Base-by-base conservation (phyloP, 2,797 vertebrate species). In the Pampus argenteus region DNA sequence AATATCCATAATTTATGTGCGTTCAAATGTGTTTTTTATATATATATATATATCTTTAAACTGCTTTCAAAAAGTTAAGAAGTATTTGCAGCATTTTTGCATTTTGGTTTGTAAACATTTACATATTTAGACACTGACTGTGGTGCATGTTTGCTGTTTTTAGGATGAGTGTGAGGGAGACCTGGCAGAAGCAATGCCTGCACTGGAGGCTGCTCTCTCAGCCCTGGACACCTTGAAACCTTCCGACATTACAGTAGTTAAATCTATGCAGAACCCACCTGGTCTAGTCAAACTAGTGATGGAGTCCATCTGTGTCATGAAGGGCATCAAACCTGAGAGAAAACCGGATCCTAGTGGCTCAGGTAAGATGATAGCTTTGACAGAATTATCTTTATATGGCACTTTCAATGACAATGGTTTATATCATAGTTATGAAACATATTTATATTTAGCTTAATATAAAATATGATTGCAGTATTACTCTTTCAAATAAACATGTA, bases 291-390 rank as follows among this genome's bases (percentile, higher is more conserved):
- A 99, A 85, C 94, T 98, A 0, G 95, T 99, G 80, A 97, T 99
- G 97, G 98, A 99, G 90, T 97, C 97, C 51, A 97, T 97, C 80
- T 99, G 97, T 48, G 88, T 97, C 64, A 98, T 99, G 96, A 98
- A 96, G 84, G 94, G 95, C 44, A 93, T 96, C 67, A 97, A 92
- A 81, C 92, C 98, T 6, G 96, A 99, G 77, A 96, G 96, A 76
- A 98, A 97, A 83, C 96, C 96, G 0, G 97, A 99, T 82, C 94
- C 96, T 17, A 90, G 87, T 8, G 96, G 97, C 89, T 95, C 94
- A 0, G 97, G 97, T 97, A 93, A 90, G 69, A 76, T 57, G 14
- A 38, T 42, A 55, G 6, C 22, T 63, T 50, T 50, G 4, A 44
- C 14, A 42, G 15, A 72, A 34, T 58, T 0, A 52, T 67, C 23